Evolutionary conservation across 2,113 vertebrate species (phyloP), one percentile per base, ranked within the genome.

Genomic region (Sorex araneus): DNA sequence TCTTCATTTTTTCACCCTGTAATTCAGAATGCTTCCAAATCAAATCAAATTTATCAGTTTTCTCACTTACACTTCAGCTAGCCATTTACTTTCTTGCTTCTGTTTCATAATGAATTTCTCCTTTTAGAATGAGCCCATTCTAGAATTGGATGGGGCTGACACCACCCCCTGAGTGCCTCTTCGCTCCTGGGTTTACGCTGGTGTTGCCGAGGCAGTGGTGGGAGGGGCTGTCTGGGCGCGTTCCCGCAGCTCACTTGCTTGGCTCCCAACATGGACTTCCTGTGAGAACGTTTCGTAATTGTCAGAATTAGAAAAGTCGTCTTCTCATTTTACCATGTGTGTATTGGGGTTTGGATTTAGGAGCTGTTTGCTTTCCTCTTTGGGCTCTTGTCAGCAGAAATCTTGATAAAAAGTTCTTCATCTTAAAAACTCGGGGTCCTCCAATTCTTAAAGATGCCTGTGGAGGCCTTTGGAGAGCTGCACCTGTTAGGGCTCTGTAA

Each of bases 341-440:
- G 16, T 91, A 40, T 94, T 92, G 83, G 36, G 84, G 50, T 91
- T 94, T 94, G 47, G n/a, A 25, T 76, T 76, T 88, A 18, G 63
- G 32, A 80, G 45, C 80, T 23, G 69, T 74, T 92, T 95, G 28
- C 21, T 64, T 64, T 70, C 69, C 9, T 7, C 82, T 16, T 66
- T 78, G n/a, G 74, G 81, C 73, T 67, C 74, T 27, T 74, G 54
- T 91, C 36, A 71, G 21, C 57, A 60, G 66, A 90, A 83, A 91
- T 89, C 77, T 84, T n/a, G 69, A 63, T 32, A 5, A 89, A 23
- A 15, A 11, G 0, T 54, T 4, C 15, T 66, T 64, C 32, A 27
- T 90, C 21, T 92, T 64, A 23, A 25, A 77, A 83, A 45, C 30
- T n/a, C 8, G 27, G 60, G 45, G 6, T 27, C 27, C 21, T 2